These are phyloP conservation scores for Myxocyprinus asiaticus DNA, from an alignment of 2,113 vertebrate genomes.

Conservation along the genomic window DNA sequence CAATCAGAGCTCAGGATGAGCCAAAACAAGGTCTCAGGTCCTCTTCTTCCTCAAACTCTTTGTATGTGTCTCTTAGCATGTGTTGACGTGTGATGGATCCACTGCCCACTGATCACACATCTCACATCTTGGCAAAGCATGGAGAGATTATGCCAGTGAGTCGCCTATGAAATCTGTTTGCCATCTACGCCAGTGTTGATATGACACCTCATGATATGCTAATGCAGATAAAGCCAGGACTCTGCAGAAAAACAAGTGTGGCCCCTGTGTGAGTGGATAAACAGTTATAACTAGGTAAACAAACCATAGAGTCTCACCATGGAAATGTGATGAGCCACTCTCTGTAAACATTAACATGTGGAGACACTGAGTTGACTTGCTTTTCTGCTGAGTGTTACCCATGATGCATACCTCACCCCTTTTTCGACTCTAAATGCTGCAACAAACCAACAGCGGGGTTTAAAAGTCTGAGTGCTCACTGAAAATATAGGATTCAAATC, in stretches of 20 bases:
- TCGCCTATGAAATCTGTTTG: conserved; percentile 10
- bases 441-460: background rate
- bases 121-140: conserved; percentile 9
- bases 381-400: conserved; percentile 48
- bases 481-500: too few relatives aligned
- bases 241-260: conserved; percentile 18
- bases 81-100: conserved; percentile 5
- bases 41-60: background rate
- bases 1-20: conserved; percentile 38
- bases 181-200: conserved; percentile 9
- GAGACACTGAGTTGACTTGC: conserved; percentile 7
- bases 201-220: background rate
- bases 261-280: conserved; percentile 7
- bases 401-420: background rate
- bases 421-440: background rate
- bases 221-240: background rate
- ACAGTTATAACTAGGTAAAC: conserved; percentile 13
- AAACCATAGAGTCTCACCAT: conserved; percentile 4
- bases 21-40: conserved; percentile 30
- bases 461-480: too few relatives aligned
- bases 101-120: conserved; percentile 25
- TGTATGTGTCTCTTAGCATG: conserved; percentile 30
- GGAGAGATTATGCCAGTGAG: background rate
- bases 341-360: background rate
- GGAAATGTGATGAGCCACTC: conserved; percentile 20